phyloP scores from a whole-genome alignment of 2,113 vertebrate species.

The Nyctereutes procyonoides region DNA sequence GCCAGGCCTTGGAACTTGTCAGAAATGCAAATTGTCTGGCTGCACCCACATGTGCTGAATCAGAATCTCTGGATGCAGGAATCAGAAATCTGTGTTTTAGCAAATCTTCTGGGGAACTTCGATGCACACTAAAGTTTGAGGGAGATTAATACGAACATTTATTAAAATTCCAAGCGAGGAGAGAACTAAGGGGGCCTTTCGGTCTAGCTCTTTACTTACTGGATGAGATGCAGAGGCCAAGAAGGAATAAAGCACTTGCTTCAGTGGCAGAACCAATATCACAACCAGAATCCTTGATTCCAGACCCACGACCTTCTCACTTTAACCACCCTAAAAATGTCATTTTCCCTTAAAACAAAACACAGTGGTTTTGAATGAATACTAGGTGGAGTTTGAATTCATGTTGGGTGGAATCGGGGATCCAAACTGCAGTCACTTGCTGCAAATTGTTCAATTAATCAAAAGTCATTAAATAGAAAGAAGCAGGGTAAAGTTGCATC shows the following conservation, averaged over 20 bases:
- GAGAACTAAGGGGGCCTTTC: background rate
- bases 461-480: constrained; percentile 15
- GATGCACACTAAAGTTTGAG: background rate
- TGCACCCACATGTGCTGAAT: background rate
- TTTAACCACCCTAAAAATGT: background rate
- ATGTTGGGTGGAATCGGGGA: background rate
- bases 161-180: background rate
- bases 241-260: background rate
- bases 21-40: background rate
- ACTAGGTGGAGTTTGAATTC: background rate
- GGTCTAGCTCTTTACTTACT: background rate
- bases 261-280: background rate
- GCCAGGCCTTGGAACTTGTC: background rate
- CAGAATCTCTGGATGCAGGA: background rate
- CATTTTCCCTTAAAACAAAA: background rate
- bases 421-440: background rate
- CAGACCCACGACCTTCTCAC: background rate
- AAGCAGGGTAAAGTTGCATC: background rate
- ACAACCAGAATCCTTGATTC: background rate
- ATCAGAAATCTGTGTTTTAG: background rate
- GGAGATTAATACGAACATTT: background rate
- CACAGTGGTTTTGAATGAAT: background rate
- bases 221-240: background rate
- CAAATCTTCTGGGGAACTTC: background rate
- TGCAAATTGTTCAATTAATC: background rate